phyloP scores from a whole-genome alignment of 2,888 invertebrate species.

The Acanthosepion esculentum region DNA sequence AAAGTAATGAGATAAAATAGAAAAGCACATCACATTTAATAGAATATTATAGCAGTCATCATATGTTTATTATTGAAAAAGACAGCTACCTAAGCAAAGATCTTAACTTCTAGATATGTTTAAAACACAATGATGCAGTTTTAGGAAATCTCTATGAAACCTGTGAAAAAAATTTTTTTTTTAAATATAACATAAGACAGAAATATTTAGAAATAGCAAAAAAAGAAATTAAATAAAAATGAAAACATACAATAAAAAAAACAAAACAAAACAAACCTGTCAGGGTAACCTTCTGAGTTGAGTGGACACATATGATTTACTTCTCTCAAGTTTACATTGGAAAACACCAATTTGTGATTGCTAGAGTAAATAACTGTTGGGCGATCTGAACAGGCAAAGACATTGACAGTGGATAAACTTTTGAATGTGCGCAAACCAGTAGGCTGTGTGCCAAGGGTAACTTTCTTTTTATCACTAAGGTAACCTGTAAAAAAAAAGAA shows the following conservation, averaged over 20 bases:
- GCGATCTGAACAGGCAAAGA: conserved; percentile 98
- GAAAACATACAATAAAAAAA: neutral
- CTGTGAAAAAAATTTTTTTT: no score
- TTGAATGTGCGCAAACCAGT: conserved; percentile 90
- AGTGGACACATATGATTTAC: conserved; percentile 98
- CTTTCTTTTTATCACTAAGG: conserved; percentile 92
- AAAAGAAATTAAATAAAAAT: neutral
- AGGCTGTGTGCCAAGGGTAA: conserved; percentile 97
- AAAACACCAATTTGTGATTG: conserved; percentile 98
- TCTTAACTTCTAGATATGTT: no score
- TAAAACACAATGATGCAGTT: no score
- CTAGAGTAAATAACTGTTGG: conserved; percentile 99
- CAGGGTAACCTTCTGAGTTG: conserved; percentile 95
- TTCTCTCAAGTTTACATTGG: conserved; percentile 86
- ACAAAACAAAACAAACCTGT: conserved; percentile 79
- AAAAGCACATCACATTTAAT: no score
- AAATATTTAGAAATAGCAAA: neutral
- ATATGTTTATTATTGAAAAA: no score
- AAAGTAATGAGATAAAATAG: no score
- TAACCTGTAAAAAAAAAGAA: conserved; percentile 78
- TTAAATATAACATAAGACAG: neutral
- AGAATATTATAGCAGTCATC: no score
- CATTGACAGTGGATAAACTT: conserved; percentile 86
- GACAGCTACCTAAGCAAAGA: no score
- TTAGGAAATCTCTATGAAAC: no score